phyloP scores from a whole-genome alignment of 2,888 invertebrate species.

The Andrena haemorrhoa region DNA sequence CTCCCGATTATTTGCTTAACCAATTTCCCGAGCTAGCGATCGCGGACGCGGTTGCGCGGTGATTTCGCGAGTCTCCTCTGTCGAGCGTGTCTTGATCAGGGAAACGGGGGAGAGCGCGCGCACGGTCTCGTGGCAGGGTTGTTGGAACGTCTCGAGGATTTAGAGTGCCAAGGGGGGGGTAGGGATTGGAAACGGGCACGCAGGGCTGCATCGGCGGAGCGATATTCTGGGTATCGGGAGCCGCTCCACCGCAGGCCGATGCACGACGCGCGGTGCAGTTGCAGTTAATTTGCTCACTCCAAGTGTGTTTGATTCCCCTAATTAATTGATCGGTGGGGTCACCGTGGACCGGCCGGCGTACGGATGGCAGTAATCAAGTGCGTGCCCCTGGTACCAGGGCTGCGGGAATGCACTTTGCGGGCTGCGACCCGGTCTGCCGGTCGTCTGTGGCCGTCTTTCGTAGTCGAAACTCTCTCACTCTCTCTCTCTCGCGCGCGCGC shows the following conservation, averaged over 20 bases:
- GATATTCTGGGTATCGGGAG: slow-evolving; percentile 65
- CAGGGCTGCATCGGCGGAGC: slow-evolving; percentile 12
- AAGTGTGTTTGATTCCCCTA: slow-evolving; percentile 85
- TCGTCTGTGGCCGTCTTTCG: background rate
- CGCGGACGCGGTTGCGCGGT: slow-evolving; percentile 33
- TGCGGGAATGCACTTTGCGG: slow-evolving; percentile 25
- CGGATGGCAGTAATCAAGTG: slow-evolving; percentile 83
- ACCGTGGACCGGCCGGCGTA: slow-evolving; percentile 76
- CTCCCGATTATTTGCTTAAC: slow-evolving; percentile 79
- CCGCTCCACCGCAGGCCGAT: slow-evolving; percentile 79
- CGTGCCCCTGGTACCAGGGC: slow-evolving; percentile 67
- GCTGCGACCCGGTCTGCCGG: background rate
- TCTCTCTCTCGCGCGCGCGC: no score
- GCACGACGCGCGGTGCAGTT: slow-evolving; percentile 83
- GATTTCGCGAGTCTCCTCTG: slow-evolving; percentile 24
- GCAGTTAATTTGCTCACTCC: slow-evolving; percentile 85
- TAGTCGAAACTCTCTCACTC: background rate
- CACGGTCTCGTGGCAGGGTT: background rate
- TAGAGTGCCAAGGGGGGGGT: background rate
- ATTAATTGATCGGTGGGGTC: slow-evolving; percentile 84
- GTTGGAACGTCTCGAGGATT: slow-evolving; percentile 21
- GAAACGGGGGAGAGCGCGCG: no score
- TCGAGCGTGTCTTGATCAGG: background rate
- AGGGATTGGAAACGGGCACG: no score
- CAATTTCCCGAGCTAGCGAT: slow-evolving; percentile 73